These are phyloP conservation scores for Serripes groenlandicus DNA, from an alignment of 2,888 invertebrate genomes.

Conservation along the genomic window DNA sequence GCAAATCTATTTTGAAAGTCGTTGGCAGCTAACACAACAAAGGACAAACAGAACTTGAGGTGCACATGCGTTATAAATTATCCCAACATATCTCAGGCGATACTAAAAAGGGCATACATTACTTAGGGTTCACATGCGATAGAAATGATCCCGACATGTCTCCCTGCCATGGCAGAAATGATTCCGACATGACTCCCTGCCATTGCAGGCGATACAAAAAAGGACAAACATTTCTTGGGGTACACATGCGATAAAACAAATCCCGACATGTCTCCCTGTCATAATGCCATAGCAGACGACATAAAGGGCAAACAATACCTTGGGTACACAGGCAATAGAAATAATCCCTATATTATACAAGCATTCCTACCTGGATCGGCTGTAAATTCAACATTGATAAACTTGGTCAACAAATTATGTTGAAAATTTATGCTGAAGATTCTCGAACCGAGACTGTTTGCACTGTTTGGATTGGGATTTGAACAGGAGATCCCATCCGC, in stretches of 20 bases:
- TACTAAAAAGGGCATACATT: too few species aligned
- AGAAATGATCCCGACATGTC: too few species aligned
- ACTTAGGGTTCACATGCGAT: too few species aligned
- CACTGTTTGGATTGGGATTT: conserved; percentile 5
- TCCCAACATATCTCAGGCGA: too few species aligned
- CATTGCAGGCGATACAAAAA: too few species aligned
- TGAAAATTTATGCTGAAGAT: conserved; percentile 8
- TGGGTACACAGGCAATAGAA: neutral
- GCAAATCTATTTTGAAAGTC: too few species aligned
- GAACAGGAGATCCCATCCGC: conserved; percentile 17
- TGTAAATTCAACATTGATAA: conserved; percentile 8
- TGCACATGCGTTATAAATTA: too few species aligned
- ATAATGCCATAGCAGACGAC: neutral
- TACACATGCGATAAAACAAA: neutral
- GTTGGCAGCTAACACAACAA: too few species aligned
- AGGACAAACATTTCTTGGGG: neutral
- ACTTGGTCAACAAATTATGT: neutral
- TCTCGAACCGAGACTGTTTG: conserved; percentile 33
- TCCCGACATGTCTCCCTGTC: neutral
- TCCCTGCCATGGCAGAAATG: too few species aligned
- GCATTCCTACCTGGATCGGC: conserved; percentile 22
- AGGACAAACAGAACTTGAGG: too few species aligned
- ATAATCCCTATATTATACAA: neutral
- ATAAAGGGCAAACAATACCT: neutral
- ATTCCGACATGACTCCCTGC: too few species aligned